phyloP scores from a whole-genome alignment of 2,888 invertebrate genomes.

The Osmoderma eremita region DNA sequence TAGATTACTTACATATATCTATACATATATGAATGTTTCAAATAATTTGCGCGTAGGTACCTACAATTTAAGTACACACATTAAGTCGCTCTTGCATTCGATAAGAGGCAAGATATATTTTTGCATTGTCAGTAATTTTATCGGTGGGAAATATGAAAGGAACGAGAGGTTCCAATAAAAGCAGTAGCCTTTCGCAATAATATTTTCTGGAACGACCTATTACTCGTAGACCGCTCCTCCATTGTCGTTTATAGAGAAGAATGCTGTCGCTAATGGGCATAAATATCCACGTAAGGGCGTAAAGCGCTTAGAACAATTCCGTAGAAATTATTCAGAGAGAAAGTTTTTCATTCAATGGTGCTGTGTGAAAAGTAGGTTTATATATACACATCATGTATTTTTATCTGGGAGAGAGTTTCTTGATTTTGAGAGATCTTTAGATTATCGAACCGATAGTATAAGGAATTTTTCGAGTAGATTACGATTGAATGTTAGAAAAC shows the following conservation, averaged over 20 bases:
- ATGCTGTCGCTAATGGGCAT: slow-evolving; percentile 34
- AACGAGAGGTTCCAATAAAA: slow-evolving; percentile 23
- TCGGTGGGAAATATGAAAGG: slow-evolving; percentile 8
- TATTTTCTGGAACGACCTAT: slow-evolving; percentile 38
- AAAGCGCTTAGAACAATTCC: slow-evolving; percentile 29
- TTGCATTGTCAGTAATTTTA: slow-evolving; percentile 21
- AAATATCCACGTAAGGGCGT: slow-evolving; percentile 36
- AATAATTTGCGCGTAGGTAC: neutral
- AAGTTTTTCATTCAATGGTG: neutral
- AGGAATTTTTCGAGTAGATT: too few species aligned
- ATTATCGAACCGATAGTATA: too few species aligned
- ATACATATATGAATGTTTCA: neutral
- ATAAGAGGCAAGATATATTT: too few species aligned
- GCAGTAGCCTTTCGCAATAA: slow-evolving; percentile 35
- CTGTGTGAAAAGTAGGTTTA: neutral
- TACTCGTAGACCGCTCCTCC: slow-evolving; percentile 34
- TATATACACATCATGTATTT: slow-evolving; percentile 1
- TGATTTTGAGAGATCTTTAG: too few species aligned
- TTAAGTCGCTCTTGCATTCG: too few species aligned
- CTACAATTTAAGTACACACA: neutral
- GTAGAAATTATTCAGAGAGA: neutral
- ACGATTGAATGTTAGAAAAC: too few species aligned
- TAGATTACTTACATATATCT: slow-evolving; percentile 7
- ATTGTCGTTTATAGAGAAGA: slow-evolving; percentile 34
- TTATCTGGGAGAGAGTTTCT: too few species aligned